Conservation (phyloP, 2,797 vertebrate genomes). For the Dicrostonyx torquatus region DNA sequence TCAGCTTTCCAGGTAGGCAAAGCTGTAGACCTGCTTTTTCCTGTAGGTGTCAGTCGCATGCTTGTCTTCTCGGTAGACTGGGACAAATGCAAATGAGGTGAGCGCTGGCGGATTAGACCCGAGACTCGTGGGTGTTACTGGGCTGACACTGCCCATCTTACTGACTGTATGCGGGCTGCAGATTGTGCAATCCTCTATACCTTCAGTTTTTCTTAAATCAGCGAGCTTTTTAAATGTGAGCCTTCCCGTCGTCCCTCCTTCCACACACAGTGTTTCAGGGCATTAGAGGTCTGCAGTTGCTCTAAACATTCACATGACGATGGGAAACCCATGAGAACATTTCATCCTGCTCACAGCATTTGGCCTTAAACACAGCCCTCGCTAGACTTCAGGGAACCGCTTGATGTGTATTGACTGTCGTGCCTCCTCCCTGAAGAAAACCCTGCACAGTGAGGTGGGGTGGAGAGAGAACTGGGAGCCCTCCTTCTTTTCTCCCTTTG, state of each 20-base stretch:
- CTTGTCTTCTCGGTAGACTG: background rate
- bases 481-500: background rate
- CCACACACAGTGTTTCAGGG: background rate
- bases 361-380: background rate
- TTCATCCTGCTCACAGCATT: background rate
- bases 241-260: background rate
- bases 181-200: background rate
- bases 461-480: background rate
- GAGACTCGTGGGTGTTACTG: background rate
- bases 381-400: background rate
- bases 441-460: too few species aligned
- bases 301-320: background rate
- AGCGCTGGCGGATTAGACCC: background rate
- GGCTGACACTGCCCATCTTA: background rate
- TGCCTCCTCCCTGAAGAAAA: background rate
- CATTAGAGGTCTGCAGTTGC: background rate
- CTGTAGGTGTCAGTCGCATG: background rate
- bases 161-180: background rate
- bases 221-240: background rate
- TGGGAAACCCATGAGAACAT: background rate
- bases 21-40: background rate
- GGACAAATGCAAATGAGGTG: background rate
- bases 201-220: slow-evolving; percentile 37
- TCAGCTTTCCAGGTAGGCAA: background rate
- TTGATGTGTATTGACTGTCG: background rate